phyloP scores from a whole-genome alignment of 2,888 invertebrate species.

The Dusona sp. region DNA sequence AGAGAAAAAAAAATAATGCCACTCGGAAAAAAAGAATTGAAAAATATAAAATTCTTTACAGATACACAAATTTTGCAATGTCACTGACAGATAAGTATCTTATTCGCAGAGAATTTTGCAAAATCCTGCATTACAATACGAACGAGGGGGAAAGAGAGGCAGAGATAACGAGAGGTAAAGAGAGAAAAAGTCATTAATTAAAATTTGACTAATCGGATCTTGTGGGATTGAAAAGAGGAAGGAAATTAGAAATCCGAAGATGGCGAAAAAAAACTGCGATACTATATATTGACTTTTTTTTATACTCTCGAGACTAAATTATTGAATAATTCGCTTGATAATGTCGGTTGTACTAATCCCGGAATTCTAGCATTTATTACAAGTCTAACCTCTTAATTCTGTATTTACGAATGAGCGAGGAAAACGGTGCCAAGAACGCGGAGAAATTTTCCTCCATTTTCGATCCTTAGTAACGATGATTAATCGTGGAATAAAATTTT shows the following conservation, averaged over 20 bases:
- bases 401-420: not conserved
- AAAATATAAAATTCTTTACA: slow-evolving; percentile 22
- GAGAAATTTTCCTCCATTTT: slow-evolving; percentile 1
- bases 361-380: not conserved
- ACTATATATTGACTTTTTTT: not conserved
- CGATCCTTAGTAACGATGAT: slow-evolving; percentile 2
- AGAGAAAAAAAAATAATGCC: slow-evolving; percentile 40
- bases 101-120: slow-evolving; percentile 67
- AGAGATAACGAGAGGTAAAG: not conserved
- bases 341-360: not conserved
- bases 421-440: not conserved
- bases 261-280: not conserved
- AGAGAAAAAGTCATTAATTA: not conserved
- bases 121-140: slow-evolving; percentile 40
- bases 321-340: not conserved
- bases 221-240: not conserved
- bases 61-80: slow-evolving; percentile 61
- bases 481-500: not conserved
- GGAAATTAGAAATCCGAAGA: not conserved
- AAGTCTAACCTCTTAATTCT: not conserved
- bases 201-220: not conserved
- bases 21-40: slow-evolving; percentile 15
- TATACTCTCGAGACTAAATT: not conserved
- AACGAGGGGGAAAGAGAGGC: not conserved
- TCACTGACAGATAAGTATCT: slow-evolving; percentile 66